Conservation (phyloP, 23 tunicate genomes). For the Trididemnum clinides region DNA sequence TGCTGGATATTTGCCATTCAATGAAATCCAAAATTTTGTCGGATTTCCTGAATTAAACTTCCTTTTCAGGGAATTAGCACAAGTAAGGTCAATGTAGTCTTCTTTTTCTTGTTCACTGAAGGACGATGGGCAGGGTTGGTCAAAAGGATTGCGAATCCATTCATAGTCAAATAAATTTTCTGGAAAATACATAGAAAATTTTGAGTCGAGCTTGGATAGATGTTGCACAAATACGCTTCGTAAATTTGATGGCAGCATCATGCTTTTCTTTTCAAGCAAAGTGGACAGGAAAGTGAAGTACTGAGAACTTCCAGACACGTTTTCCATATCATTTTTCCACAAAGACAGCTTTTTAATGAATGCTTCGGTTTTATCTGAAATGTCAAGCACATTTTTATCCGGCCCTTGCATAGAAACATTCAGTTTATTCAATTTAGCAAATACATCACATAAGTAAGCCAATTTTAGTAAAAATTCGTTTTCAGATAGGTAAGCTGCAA, state of each 20-base stretch:
- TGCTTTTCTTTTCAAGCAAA: conserved; percentile 43
- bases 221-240: conserved; percentile 21
- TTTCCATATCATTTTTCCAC: conserved; percentile 33
- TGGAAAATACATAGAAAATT: conserved; percentile 25
- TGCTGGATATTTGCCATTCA: conserved; percentile 31
- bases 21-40: conserved; percentile 28
- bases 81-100: conserved; percentile 36
- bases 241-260: conserved; percentile 32
- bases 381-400: conserved; percentile 40
- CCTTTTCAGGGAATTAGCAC: conserved; percentile 42
- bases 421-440: conserved; percentile 38
- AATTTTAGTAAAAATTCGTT: conserved; percentile 34
- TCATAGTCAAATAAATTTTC: conserved; percentile 23
- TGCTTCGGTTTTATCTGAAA: conserved; percentile 36
- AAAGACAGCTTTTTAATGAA: conserved; percentile 42
- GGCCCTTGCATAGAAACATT: conserved; percentile 36
- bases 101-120: conserved; percentile 29
- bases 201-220: conserved; percentile 26
- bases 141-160: conserved; percentile 24
- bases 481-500: conserved; percentile 20
- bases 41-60: conserved; percentile 31
- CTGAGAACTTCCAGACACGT: conserved; percentile 38
- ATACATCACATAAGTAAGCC: conserved; percentile 42
- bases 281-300: conserved; percentile 40
- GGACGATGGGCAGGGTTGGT: conserved; percentile 27